phyloP scores from a whole-genome alignment of 2,797 vertebrate species.

The Potorous gilbertii region DNA sequence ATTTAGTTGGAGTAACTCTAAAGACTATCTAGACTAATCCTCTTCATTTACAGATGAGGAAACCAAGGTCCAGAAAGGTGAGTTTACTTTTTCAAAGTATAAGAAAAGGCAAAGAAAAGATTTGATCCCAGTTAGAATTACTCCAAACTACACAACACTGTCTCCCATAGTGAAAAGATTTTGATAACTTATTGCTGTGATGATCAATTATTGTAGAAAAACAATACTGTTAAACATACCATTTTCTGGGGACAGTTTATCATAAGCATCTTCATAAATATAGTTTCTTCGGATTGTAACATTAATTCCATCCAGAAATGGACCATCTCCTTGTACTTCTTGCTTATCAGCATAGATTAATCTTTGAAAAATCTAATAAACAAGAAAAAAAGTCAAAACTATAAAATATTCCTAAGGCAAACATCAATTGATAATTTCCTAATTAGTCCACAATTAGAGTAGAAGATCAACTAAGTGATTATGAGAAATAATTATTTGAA shows the following conservation, averaged over 20 bases:
- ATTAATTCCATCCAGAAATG: constrained; percentile 96
- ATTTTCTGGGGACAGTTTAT: constrained; percentile 99
- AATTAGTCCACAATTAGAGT: too few relatives aligned
- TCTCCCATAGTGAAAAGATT: not conserved
- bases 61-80: not conserved
- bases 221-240: constrained; percentile 84
- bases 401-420: not conserved
- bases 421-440: not conserved
- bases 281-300: constrained; percentile 98
- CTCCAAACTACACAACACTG: not conserved
- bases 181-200: not conserved
- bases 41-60: not conserved
- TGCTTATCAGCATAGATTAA: constrained; percentile 98
- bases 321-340: constrained; percentile 97
- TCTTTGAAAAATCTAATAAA: constrained; percentile 96
- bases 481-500: constrained; percentile 34
- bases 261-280: constrained; percentile 99
- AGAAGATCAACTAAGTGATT: not conserved
- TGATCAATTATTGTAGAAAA: not conserved
- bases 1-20: not conserved
- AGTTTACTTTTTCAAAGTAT: not conserved
- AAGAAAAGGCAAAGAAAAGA: not conserved
- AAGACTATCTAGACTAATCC: not conserved
- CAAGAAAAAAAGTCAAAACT: constrained; percentile 39
- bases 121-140: not conserved